These are phyloP conservation scores for Papilio glaucus DNA, from an alignment of 1,140 invertebrate genomes.

Conservation along the genomic window DNA sequence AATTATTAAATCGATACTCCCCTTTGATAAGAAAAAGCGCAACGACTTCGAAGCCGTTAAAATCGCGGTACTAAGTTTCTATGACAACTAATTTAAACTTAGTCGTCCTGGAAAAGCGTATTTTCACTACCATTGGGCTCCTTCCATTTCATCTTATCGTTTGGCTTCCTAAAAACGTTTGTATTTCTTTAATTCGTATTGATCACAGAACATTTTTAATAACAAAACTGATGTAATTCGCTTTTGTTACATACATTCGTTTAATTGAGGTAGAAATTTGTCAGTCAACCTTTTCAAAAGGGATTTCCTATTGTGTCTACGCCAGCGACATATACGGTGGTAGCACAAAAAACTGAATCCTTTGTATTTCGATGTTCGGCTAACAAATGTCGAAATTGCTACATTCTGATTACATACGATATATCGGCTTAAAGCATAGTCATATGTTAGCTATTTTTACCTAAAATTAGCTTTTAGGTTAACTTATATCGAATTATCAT, in stretches of 20 bases:
- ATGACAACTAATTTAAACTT: too few species aligned
- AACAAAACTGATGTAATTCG: neutral
- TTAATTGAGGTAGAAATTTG: conserved; percentile 3
- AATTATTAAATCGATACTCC: too few species aligned
- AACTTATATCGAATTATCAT: conserved; percentile 51
- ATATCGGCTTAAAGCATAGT: conserved; percentile 40
- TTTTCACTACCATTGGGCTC: too few species aligned
- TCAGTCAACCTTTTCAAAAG: neutral
- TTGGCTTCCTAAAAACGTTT: too few species aligned
- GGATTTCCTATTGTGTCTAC: neutral
- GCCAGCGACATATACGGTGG: neutral
- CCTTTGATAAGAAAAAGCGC: too few species aligned
- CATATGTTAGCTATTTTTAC: conserved; percentile 40
- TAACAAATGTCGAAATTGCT: conserved; percentile 4
- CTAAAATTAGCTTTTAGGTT: conserved; percentile 41
- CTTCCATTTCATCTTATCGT: too few species aligned
- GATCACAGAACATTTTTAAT: neutral
- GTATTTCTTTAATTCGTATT: neutral
- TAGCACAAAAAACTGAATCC: neutral
- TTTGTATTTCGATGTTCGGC: conserved; percentile 19
- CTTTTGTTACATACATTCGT: neutral
- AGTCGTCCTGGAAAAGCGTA: too few species aligned
- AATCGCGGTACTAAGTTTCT: too few species aligned
- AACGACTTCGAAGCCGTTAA: too few species aligned
- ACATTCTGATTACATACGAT: conserved; percentile 29